Evolutionary conservation across 2,113 vertebrate species (phyloP), one percentile per base, ranked within the genome.

Genomic region (Lophura nycthemera): DNA sequence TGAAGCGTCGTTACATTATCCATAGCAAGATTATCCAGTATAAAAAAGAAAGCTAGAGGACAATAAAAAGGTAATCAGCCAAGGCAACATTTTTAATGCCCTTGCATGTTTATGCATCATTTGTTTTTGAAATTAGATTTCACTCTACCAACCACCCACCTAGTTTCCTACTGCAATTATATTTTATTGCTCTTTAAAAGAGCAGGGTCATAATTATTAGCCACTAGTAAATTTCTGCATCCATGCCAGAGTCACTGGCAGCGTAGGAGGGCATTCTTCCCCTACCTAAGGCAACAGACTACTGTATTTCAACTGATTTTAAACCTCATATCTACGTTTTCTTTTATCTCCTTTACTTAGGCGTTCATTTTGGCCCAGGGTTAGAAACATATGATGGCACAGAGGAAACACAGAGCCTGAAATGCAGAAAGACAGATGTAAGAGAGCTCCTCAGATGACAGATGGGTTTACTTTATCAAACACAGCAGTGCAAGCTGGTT

Each of bases 81-180:
- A 19, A 64, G 13, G 38, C 40, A 92, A 77, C 29, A 47, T 71
- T 83, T 78, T 29, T 59, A 70, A 56, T 69, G 21, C 8, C 29
- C 24, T 59, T 90, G n/a, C 8, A 6, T 75, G 72, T 72, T 95
- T 88, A 78, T 38, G 13, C 25, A 91, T 32, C 4, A 3, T 61
- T 91, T 86, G 21, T 36, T 83, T 75, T 82, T 84, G 57, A 95
- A 94, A 89, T 67, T 2, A 81, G 67, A 92, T 90, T 94, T 92
- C 47, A 88, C 8, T 86, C n/a, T 54, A 34, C 19, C 0, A 8
- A 72, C 34, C 43, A 92, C 40, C 57, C 8, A 1, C 24, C 30
- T 61, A 14, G 16, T 76, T 94, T 88, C 73, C 50, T 86, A 40
- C 13, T 47, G 45, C 50, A 83, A 36, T 77, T 83, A 5, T 52